These are phyloP conservation scores for Hydrolagus affinis DNA, from an alignment of 2,113 vertebrate genomes.

Conservation along the genomic window DNA sequence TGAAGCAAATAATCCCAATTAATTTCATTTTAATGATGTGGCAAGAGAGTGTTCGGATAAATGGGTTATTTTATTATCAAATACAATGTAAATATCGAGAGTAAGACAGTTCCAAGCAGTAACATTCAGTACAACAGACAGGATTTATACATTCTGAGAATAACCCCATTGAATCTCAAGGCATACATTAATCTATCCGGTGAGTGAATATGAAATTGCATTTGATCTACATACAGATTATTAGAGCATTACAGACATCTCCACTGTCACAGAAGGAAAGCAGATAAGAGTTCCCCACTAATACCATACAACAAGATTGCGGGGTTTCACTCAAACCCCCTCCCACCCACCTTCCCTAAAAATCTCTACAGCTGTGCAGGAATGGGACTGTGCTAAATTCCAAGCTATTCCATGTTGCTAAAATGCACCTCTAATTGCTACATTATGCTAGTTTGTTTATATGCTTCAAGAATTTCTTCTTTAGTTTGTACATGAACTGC, in stretches of 20 bases:
- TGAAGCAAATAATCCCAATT: no score
- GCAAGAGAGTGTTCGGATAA: neutral
- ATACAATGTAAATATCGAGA: conserved; percentile 46
- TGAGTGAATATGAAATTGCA: conserved; percentile 19
- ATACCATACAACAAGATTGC: neutral
- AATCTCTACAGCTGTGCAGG: neutral
- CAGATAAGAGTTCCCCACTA: neutral
- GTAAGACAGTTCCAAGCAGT: conserved; percentile 39
- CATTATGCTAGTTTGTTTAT: neutral
- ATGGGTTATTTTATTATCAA: conserved; percentile 45
- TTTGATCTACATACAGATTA: conserved; percentile 26
- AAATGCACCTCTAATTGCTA: neutral
- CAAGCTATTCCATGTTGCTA: neutral
- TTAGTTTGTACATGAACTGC: conserved; percentile 12
- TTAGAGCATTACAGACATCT: conserved; percentile 22
- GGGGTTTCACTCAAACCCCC: neutral
- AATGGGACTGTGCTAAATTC: neutral
- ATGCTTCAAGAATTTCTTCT: neutral
- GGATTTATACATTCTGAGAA: conserved; percentile 32
- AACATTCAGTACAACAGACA: conserved; percentile 43
- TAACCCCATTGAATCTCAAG: conserved; percentile 18
- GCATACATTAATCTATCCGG: conserved; percentile 28
- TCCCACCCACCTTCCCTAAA: neutral
- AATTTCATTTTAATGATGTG: neutral
- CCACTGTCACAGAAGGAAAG: neutral